Conservation (phyloP, 1,140 invertebrate species). For the Megalonaias nervosa region DNA sequence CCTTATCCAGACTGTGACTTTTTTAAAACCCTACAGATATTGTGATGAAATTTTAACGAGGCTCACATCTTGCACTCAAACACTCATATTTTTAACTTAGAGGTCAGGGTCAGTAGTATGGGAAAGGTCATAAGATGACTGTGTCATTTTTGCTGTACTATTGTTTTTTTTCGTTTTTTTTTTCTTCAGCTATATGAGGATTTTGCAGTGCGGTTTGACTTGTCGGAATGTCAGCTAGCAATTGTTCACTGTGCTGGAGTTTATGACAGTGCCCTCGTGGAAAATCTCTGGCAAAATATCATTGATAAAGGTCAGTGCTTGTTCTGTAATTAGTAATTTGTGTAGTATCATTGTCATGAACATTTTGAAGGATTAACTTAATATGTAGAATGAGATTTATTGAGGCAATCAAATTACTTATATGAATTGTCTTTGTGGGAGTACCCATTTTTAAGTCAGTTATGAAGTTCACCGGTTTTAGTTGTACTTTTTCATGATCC, state of each 20-base stretch:
- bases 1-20: too few relatives aligned
- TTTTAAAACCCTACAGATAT: too few relatives aligned
- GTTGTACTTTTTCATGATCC: neutral
- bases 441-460: neutral
- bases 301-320: slow-evolving; percentile 73
- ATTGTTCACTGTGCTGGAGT: slow-evolving; percentile 75
- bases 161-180: neutral
- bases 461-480: neutral
- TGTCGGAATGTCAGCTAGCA: slow-evolving; percentile 74
- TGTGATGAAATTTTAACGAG: too few relatives aligned
- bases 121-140: too few relatives aligned
- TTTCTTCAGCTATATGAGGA: slow-evolving; percentile 79
- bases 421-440: neutral
- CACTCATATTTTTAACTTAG: too few relatives aligned
- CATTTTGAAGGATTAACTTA: neutral
- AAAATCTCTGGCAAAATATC: slow-evolving; percentile 75
- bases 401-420: neutral
- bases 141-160: too few relatives aligned
- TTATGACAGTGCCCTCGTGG: slow-evolving; percentile 73
- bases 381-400: neutral
- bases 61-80: too few relatives aligned
- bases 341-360: neutral
- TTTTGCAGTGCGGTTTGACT: slow-evolving; percentile 73
- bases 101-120: too few relatives aligned
- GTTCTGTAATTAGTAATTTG: slow-evolving; percentile 5